Percentiles rank a stretch among this genome's conserved stretches.
phyloP scores from a whole-genome alignment of 2,797 vertebrate species.

The Dryobates pubescens region DNA sequence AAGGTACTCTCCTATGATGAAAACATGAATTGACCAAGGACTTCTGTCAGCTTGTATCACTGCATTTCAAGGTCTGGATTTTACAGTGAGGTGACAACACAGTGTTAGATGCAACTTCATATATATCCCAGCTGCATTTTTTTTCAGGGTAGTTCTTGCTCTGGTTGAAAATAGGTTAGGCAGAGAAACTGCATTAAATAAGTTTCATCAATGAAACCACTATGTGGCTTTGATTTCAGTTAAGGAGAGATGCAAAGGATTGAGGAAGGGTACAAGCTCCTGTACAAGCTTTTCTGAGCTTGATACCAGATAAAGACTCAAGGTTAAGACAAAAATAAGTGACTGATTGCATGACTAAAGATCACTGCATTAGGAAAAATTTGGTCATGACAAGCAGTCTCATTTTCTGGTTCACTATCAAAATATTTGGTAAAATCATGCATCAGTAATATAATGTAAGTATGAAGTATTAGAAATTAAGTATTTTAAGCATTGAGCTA shows the following conservation, averaged over 20 bases:
- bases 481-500: not conserved
- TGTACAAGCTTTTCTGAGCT: not conserved
- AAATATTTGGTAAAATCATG: not conserved
- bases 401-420: not conserved
- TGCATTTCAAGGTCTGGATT: not conserved
- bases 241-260: not conserved
- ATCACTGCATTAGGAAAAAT: not conserved
- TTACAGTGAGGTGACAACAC: not conserved
- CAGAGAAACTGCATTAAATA: not conserved
- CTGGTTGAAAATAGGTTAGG: not conserved
- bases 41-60: accelerated
- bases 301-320: not conserved
- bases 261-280: not conserved
- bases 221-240: not conserved
- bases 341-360: not conserved
- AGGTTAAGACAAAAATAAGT: not conserved
- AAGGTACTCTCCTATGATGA: not conserved
- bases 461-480: not conserved
- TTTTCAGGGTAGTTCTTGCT: not conserved
- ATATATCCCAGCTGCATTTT: not conserved
- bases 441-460: not conserved
- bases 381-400: not conserved
- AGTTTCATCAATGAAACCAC: not conserved
- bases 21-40: not conserved
- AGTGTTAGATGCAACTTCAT: accelerated